A percentile compares a stretch with the other conserved stretches of the same genome.
These are phyloP conservation scores for Drosophila leonis DNA, from an alignment of 2,888 invertebrate genomes.

Conservation along the genomic window DNA sequence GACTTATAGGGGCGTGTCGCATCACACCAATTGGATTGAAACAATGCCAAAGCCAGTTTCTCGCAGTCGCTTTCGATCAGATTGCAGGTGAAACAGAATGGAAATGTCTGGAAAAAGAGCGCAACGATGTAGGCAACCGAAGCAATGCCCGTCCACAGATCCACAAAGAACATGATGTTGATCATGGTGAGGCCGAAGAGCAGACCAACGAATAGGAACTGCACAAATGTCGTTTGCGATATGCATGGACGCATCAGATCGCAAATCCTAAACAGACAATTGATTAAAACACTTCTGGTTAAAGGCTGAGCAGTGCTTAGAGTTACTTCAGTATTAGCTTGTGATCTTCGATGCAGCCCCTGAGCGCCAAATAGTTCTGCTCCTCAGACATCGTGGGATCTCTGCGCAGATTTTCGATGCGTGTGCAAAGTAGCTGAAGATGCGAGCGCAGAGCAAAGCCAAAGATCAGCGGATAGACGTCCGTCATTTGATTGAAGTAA, in stretches of 20 bases:
- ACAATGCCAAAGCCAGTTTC: conserved; percentile 19
- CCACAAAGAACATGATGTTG: conserved; percentile 45
- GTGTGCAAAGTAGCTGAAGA: conserved; percentile 21
- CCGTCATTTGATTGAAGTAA: conserved; percentile 29
- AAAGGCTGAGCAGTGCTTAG: too few species aligned
- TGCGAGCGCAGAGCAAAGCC: conserved; percentile 23
- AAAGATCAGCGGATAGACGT: conserved; percentile 34
- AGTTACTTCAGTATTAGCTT: conserved; percentile 37
- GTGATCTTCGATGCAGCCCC: conserved; percentile 38
- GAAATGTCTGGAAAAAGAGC: conserved; percentile 42
- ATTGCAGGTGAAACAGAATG: conserved; percentile 45
- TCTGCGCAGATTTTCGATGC: conserved; percentile 27
- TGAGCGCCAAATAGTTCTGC: conserved; percentile 32
- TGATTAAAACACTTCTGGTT: neutral
- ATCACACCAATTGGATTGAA: conserved; percentile 41
- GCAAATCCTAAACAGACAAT: conserved; percentile 27
- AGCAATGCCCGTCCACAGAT: conserved; percentile 12
- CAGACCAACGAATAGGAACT: conserved; percentile 39
- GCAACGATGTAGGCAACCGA: conserved; percentile 18
- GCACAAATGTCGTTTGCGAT: conserved; percentile 38
- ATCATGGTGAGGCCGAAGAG: conserved; percentile 41
- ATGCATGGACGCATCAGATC: conserved; percentile 28
- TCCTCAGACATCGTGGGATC: conserved; percentile 18
- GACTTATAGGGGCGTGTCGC: conserved; percentile 35
- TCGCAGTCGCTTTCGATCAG: conserved; percentile 36